phyloP scores from a whole-genome alignment of 2,797 vertebrate genomes.

The Todus mexicanus region DNA sequence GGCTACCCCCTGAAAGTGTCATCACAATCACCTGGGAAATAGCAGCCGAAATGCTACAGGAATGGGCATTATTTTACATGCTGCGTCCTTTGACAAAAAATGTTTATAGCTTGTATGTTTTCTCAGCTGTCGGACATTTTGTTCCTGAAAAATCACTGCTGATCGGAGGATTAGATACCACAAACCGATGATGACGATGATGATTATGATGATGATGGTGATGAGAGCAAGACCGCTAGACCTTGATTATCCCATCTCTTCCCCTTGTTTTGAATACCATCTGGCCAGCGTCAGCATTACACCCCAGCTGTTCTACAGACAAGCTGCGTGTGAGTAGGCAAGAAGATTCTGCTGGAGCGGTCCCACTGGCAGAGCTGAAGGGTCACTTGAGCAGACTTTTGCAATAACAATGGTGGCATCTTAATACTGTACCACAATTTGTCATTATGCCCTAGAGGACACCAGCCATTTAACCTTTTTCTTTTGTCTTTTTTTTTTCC shows the following conservation, averaged over 20 bases:
- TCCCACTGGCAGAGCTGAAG: slow-evolving; percentile 41
- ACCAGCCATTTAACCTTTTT: slow-evolving; percentile 68
- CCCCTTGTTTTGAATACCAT: slow-evolving; percentile 31
- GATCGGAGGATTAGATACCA: slow-evolving; percentile 62
- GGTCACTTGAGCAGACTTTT: slow-evolving; percentile 64
- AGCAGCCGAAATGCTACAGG: slow-evolving; percentile 62
- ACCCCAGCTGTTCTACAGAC: slow-evolving; percentile 49
- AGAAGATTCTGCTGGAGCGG: slow-evolving; percentile 62
- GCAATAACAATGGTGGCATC: slow-evolving; percentile 65
- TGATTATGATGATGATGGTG: background rate
- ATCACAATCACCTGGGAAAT: slow-evolving; percentile 69
- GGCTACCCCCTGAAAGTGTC: slow-evolving; percentile 63
- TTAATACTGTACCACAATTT: slow-evolving; percentile 51
- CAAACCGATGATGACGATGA: slow-evolving; percentile 17
- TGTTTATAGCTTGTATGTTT: slow-evolving; percentile 78
- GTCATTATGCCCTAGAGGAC: slow-evolving; percentile 62
- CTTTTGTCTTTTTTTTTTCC: slow-evolving; percentile 55
- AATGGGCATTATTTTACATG: slow-evolving; percentile 75
- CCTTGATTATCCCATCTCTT: slow-evolving; percentile 31
- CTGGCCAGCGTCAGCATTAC: slow-evolving; percentile 45
- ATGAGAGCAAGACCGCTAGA: slow-evolving; percentile 62
- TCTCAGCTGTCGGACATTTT: slow-evolving; percentile 73
- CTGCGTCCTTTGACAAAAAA: slow-evolving; percentile 69
- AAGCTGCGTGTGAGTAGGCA: slow-evolving; percentile 56
- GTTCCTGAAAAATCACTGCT: slow-evolving; percentile 68